Percentiles rank a stretch among this genome's conserved stretches.
phyloP scores from a whole-genome alignment of 2,797 vertebrate genomes.

The Microhierax caerulescens region DNA sequence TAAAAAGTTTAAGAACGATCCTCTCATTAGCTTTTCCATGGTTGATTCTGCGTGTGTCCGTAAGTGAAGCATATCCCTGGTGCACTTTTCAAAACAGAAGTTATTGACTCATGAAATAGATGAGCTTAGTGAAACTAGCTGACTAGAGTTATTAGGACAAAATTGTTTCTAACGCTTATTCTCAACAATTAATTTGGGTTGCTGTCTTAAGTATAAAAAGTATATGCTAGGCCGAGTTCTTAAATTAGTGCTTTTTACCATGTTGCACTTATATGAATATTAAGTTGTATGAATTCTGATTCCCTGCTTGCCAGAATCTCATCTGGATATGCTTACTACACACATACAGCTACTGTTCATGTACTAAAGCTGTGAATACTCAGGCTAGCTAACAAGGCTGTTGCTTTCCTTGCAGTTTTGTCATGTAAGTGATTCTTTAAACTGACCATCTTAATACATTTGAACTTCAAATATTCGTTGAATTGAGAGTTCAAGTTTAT shows the following conservation, averaged over 20 bases:
- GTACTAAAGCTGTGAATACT: neutral
- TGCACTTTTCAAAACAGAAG: neutral
- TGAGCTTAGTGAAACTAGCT: neutral
- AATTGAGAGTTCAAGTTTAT: conserved; percentile 4
- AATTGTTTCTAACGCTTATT: neutral
- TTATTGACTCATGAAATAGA: neutral
- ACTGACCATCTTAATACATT: neutral
- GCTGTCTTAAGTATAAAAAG: neutral
- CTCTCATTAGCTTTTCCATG: neutral
- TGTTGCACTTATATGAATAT: neutral
- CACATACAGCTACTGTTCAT: neutral
- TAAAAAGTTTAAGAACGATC: neutral
- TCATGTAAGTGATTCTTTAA: conserved; percentile 4
- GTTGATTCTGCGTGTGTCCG: neutral
- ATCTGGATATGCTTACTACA: neutral
- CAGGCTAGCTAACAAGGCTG: neutral
- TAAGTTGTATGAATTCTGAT: neutral
- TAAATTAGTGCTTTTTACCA: neutral
- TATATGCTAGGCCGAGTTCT: neutral
- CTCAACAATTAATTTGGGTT: neutral
- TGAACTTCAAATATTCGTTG: conserved; percentile 2
- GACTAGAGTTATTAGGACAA: neutral
- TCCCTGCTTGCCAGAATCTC: neutral
- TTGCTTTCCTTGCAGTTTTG: conserved; percentile 18
- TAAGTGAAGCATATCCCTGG: neutral